Evolutionary conservation across 1,140 invertebrate genomes (phyloP), one percentile per base, ranked within the genome.

Genomic region (Ceratoteleas bidentatus): DNA sequence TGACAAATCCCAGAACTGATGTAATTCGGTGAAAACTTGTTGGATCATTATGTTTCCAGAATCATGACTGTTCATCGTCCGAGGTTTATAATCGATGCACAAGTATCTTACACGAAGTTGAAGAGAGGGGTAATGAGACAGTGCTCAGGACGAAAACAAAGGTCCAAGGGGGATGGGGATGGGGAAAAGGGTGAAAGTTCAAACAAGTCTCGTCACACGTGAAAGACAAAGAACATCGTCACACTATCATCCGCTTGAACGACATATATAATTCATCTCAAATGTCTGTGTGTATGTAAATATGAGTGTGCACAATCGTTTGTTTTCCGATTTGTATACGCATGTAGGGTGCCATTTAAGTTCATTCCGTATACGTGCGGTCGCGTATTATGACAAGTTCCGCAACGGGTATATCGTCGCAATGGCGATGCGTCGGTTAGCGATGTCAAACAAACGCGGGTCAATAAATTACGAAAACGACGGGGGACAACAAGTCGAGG

Each of bases 321-420:
- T n/a, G n/a, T n/a, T n/a, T n/a, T n/a, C n/a, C n/a, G n/a, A n/a
- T n/a, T n/a, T 61, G 54, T 70, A 62, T 54, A 61, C 38, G 40
- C 66, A 47, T 54, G 56, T 53, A 49, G 38, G 68, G 8, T 68
- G 76, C 66, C 66, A 61, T 73, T 56, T 40, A 16, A 74, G 50
- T 74, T 81, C 60, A 58, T 65, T 34, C 64, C 62, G 38, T 81
- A 74, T 74, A 66, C 72, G 78, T 75, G 70, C 64, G 34, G 65
- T 80, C 78, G 78, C 58, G 64, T 81, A 75, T 74, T 72, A 75
- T 81, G 78, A 75, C 77, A 81, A 81, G 38, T 75, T 75, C 52
- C 57, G 70, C 65, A 70, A 75, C 60, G 69, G 64, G 64, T n/a
- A n/a, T 69, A 50, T 81, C 50, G 64, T 68, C 62, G 50, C 70